These are phyloP conservation scores for Xanthostigma xanthostigma DNA, from an alignment of 2,888 invertebrate genomes.

Conservation along the genomic window DNA sequence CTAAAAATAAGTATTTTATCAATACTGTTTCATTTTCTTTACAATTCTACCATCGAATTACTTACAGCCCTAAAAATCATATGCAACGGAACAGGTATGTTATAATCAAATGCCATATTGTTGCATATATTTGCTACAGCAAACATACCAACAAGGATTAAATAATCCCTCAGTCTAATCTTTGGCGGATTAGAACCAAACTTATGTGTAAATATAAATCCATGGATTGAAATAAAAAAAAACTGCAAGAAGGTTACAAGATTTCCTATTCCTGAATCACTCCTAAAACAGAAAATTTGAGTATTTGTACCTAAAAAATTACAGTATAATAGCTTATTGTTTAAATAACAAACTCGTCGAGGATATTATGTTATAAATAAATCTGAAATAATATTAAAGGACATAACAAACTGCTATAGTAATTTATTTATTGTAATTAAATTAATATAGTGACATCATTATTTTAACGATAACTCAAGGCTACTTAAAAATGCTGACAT, in stretches of 20 bases:
- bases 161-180: constrained; percentile 66
- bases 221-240: constrained; percentile 76
- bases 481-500: too few relatives aligned
- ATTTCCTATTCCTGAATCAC: constrained; percentile 85
- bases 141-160: constrained; percentile 73
- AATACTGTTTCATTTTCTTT: constrained; percentile 4
- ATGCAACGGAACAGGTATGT: constrained; percentile 94
- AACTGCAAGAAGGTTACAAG: constrained; percentile 93
- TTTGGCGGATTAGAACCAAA: constrained; percentile 64
- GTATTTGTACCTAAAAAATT: too few relatives aligned
- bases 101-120: constrained; percentile 91
- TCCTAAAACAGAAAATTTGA: constrained; percentile 33
- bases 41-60: constrained; percentile 10
- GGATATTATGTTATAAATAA: too few relatives aligned
- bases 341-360: too few relatives aligned
- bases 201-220: constrained; percentile 71
- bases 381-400: too few relatives aligned
- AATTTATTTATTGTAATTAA: too few relatives aligned
- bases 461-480: too few relatives aligned
- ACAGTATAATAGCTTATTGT: too few relatives aligned
- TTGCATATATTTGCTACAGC: constrained; percentile 83
- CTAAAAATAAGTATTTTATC: constrained; percentile 29
- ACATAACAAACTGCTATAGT: too few relatives aligned
- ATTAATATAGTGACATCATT: too few relatives aligned
- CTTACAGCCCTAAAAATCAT: constrained; percentile 93